phyloP scores from a whole-genome alignment of 2,888 invertebrate genomes.

The Zelleria hepariella region DNA sequence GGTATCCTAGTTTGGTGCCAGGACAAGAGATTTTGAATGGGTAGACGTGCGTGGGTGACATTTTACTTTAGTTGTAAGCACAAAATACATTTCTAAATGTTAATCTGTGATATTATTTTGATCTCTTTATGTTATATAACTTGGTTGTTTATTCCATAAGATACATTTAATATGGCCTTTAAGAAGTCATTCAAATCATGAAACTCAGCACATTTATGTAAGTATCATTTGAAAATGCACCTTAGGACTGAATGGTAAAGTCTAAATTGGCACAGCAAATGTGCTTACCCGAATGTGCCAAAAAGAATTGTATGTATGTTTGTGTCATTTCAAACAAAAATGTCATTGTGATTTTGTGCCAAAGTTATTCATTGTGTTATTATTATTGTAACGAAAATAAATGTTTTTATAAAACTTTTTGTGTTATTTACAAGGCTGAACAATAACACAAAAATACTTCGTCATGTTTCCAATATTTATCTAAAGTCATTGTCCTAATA shows the following conservation, averaged over 20 bases:
- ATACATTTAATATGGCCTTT: background rate
- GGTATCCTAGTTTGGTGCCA: too few species aligned
- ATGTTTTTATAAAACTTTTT: conserved; percentile 12
- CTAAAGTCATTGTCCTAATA: background rate
- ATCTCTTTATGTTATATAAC: conserved; percentile 21
- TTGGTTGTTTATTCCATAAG: conserved; percentile 8
- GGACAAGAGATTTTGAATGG: too few species aligned
- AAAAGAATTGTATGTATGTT: background rate
- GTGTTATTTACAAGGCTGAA: background rate
- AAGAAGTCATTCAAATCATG: background rate
- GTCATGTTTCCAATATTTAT: background rate
- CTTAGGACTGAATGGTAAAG: background rate
- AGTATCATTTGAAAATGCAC: background rate
- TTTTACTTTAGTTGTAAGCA: conserved; percentile 2
- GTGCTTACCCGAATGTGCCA: background rate
- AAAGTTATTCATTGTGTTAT: conserved; percentile 13
- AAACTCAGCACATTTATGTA: background rate
- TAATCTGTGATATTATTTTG: conserved; percentile 32
- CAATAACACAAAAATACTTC: background rate
- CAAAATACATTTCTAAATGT: conserved; percentile 8
- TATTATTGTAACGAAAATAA: conserved; percentile 13
- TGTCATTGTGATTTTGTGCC: conserved; percentile 17
- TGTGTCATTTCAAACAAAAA: conserved; percentile 12
- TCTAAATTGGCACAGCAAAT: background rate
- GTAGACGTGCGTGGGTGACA: too few species aligned